Evolutionary conservation across 2,113 vertebrate genomes (phyloP).

Genomic region (Burhinus oedicnemus): DNA sequence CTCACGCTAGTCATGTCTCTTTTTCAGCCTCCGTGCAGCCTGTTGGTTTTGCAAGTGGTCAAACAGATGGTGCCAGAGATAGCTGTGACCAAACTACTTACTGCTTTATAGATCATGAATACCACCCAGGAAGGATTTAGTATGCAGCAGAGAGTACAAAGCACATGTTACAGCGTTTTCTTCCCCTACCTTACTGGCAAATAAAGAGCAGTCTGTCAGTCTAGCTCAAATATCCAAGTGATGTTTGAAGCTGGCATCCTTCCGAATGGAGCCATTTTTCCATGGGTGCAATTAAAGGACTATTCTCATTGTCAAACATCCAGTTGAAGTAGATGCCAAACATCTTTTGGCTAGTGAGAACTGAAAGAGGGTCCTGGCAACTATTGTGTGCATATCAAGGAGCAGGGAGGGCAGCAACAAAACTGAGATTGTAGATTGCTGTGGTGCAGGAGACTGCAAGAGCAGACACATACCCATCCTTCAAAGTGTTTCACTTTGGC

Average conservation of each 20-base stretch:
- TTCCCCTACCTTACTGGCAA: background rate
- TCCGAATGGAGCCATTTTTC: background rate
- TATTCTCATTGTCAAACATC: background rate
- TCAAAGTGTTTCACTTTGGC: background rate
- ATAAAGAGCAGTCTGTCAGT: background rate
- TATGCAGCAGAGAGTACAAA: background rate
- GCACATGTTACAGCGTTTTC: background rate
- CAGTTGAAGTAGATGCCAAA: background rate
- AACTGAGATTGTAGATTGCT: background rate
- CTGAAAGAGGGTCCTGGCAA: background rate
- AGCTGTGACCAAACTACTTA: background rate
- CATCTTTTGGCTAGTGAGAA: background rate
- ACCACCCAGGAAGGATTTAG: background rate
- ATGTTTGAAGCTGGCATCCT: background rate
- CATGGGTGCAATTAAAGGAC: background rate
- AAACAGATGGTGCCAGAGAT: constrained; percentile 39
- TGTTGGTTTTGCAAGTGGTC: constrained; percentile 24
- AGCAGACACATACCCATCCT: background rate
- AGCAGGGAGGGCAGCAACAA: background rate
- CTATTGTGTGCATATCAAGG: background rate
- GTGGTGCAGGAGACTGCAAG: background rate
- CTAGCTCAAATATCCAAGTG: background rate
- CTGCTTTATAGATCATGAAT: background rate
- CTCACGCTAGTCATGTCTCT: background rate
- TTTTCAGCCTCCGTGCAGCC: background rate